Evolutionary conservation across 2,113 vertebrate genomes (phyloP).

Genomic region (Vimba vimba): DNA sequence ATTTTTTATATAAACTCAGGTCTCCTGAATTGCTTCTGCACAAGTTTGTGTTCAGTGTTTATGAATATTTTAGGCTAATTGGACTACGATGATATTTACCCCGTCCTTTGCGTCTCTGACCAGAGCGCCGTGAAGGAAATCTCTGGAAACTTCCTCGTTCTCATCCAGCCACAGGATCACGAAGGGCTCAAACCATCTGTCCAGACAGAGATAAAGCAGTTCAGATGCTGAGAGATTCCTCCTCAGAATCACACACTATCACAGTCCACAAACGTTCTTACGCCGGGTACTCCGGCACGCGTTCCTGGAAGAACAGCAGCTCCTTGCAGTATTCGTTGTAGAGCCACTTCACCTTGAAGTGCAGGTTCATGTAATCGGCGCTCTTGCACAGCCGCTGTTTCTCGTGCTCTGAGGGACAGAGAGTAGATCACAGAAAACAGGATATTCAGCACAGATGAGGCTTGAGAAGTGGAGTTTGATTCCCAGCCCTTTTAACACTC

Average conservation of each 20-base stretch:
- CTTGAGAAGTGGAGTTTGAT: not conserved
- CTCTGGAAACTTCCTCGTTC: constrained; percentile 95
- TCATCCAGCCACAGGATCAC: constrained; percentile 98
- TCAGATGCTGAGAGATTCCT: not conserved
- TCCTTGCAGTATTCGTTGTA: constrained; percentile 97
- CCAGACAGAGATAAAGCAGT: constrained; percentile 31
- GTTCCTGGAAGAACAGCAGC: constrained; percentile 86
- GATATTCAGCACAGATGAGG: not conserved
- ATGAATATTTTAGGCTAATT: too few relatives aligned
- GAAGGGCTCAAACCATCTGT: constrained; percentile 97
- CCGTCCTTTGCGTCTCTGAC: constrained; percentile 97
- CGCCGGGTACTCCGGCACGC: constrained; percentile 94
- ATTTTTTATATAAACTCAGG: too few relatives aligned
- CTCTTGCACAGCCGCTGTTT: constrained; percentile 95
- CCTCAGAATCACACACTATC: not conserved
- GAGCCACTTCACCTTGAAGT: constrained; percentile 99
- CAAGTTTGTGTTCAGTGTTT: too few relatives aligned
- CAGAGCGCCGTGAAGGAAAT: constrained; percentile 93
- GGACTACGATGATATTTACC: constrained; percentile 72
- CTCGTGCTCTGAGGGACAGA: constrained; percentile 84
- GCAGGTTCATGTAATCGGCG: constrained; percentile 98
- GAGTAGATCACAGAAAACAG: constrained; percentile 22
- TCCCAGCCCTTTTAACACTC: not conserved
- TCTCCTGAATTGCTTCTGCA: too few relatives aligned
- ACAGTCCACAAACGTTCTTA: constrained; percentile 71